A percentile compares a stretch with the other conserved stretches of the same genome.
Conservation (phyloP, 2,888 invertebrate genomes). For the Trilocha varians region DNA sequence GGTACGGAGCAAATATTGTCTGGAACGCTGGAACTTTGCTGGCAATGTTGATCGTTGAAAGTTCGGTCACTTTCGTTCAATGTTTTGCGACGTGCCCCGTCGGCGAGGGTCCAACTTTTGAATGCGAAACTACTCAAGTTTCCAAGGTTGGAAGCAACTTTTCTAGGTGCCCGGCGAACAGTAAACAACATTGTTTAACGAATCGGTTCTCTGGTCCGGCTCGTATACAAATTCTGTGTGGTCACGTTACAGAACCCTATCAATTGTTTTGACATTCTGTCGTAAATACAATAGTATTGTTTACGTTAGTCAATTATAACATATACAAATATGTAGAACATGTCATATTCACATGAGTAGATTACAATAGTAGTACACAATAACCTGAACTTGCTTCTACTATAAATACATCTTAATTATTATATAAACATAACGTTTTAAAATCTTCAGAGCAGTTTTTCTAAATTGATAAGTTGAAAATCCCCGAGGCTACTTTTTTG, state of each 20-base stretch:
- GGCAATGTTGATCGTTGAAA: constrained; percentile 44
- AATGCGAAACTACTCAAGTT: constrained; percentile 46
- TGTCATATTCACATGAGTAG: too few relatives aligned
- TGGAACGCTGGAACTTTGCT: constrained; percentile 44
- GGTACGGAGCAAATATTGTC: constrained; percentile 42
- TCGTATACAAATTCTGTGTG: constrained; percentile 17
- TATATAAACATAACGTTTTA: too few relatives aligned
- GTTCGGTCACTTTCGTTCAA: constrained; percentile 49
- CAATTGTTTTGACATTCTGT: neutral
- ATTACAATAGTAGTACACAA: too few relatives aligned
- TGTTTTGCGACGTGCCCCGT: constrained; percentile 29
- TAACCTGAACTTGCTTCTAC: too few relatives aligned
- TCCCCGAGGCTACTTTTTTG: too few relatives aligned
- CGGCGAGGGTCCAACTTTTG: constrained; percentile 36
- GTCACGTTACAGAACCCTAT: constrained; percentile 25
- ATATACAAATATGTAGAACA: too few relatives aligned
- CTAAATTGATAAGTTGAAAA: too few relatives aligned
- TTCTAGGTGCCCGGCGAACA: constrained; percentile 19
- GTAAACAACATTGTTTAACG: constrained; percentile 40
- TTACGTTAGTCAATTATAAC: neutral
- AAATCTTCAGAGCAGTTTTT: too few relatives aligned
- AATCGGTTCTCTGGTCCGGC: constrained; percentile 27
- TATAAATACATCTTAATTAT: too few relatives aligned
- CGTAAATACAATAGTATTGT: neutral
- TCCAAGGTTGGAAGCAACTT: constrained; percentile 43